phyloP scores from a whole-genome alignment of 2,888 invertebrate genomes.

The Tachina lurida region DNA sequence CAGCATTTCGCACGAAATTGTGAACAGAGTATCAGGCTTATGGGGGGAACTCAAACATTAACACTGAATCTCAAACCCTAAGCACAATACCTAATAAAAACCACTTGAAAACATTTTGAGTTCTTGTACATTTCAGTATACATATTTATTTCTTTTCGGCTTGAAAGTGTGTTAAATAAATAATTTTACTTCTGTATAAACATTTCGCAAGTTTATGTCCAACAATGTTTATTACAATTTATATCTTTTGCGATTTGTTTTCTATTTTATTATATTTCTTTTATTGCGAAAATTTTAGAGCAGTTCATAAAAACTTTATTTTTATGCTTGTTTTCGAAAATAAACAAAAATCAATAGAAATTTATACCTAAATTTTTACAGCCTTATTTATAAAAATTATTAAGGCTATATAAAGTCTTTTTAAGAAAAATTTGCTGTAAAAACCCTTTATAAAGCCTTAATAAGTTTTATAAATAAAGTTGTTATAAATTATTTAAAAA shows the following conservation, averaged over 20 bases:
- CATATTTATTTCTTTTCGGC: not conserved
- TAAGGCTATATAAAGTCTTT: too few relatives aligned
- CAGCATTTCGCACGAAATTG: too few relatives aligned
- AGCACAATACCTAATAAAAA: not conserved
- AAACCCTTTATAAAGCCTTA: too few relatives aligned
- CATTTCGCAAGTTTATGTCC: not conserved
- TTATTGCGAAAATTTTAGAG: slow-evolving; percentile 1
- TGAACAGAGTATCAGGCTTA: too few relatives aligned
- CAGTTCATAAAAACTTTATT: slow-evolving; percentile 14
- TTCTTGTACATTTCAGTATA: not conserved
- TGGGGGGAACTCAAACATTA: too few relatives aligned
- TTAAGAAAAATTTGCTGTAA: too few relatives aligned
- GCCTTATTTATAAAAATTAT: too few relatives aligned
- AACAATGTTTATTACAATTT: not conserved
- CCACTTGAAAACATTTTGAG: not conserved
- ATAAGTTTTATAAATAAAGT: too few relatives aligned
- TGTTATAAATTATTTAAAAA: not conserved
- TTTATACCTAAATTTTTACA: not conserved
- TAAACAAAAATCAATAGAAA: not conserved
- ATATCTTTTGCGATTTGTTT: not conserved
- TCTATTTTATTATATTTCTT: too few relatives aligned
- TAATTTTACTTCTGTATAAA: not conserved
- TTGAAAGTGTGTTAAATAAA: slow-evolving; percentile 42
- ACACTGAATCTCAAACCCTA: too few relatives aligned
- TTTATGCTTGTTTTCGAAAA: not conserved